These are phyloP conservation scores for Zalophus californianus DNA, from an alignment of 2,797 vertebrate genomes.

Conservation along the genomic window DNA sequence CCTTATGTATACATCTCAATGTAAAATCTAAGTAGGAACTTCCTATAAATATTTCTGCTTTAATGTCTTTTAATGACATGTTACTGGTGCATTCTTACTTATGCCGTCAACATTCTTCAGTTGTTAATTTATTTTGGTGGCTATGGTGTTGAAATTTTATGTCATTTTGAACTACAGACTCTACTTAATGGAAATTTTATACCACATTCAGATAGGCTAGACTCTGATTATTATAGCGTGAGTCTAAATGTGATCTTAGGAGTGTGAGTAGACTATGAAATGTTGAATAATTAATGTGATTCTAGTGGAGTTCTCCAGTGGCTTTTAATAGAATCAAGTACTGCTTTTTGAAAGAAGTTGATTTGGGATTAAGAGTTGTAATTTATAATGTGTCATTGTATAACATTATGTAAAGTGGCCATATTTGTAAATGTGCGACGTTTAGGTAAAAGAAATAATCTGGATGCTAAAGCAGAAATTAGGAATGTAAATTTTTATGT, in stretches of 20 bases:
- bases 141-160: constrained; percentile 44
- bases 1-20: neutral
- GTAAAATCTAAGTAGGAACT: constrained; percentile 5
- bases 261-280: neutral
- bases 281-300: neutral
- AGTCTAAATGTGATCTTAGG: constrained; percentile 52
- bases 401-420: neutral
- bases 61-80: constrained; percentile 20
- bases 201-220: neutral
- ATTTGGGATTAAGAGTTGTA: constrained; percentile 5
- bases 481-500: neutral
- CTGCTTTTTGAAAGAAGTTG: neutral
- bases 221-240: neutral
- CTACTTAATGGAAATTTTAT: constrained; percentile 48
- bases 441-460: neutral
- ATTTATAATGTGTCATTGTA: neutral
- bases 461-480: neutral
- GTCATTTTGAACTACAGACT: constrained; percentile 45
- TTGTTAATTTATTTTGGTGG: constrained; percentile 60
- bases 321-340: constrained; percentile 12
- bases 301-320: neutral
- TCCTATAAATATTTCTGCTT: constrained; percentile 10
- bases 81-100: constrained; percentile 40
- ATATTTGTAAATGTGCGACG: neutral
- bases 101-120: constrained; percentile 6